These are phyloP conservation scores for Anas georgica DNA, from an alignment of 2,797 vertebrate genomes.

Conservation along the genomic window DNA sequence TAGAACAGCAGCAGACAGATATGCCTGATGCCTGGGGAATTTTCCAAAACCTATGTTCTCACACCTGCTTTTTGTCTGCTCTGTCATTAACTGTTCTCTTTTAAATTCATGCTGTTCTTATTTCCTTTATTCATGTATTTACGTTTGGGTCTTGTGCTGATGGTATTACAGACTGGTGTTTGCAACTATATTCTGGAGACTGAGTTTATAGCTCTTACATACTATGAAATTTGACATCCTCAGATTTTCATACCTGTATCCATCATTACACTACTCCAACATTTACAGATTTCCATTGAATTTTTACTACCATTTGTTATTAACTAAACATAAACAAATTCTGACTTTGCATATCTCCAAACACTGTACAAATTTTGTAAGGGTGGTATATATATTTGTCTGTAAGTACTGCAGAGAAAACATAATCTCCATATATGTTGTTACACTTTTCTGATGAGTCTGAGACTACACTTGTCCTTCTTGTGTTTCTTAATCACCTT, in stretches of 20 bases:
- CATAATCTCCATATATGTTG: not conserved
- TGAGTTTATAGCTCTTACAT: not conserved
- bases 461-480: not conserved
- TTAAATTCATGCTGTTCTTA: not conserved
- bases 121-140: not conserved
- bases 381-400: accelerated
- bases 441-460: not conserved
- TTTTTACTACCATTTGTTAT: not conserved
- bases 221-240: not conserved
- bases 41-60: not conserved
- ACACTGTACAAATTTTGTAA: accelerated
- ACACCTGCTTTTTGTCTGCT: not conserved
- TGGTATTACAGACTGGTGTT: not conserved
- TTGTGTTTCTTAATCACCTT: not conserved
- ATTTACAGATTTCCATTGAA: not conserved
- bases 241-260: not conserved
- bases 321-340: not conserved
- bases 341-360: not conserved
- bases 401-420: not conserved
- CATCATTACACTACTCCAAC: not conserved
- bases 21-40: accelerated
- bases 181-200: not conserved
- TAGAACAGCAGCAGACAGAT: not conserved
- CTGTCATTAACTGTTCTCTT: not conserved
- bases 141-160: not conserved